These are phyloP conservation scores for Griposia aprilina DNA, from an alignment of 2,888 invertebrate genomes.

Conservation along the genomic window DNA sequence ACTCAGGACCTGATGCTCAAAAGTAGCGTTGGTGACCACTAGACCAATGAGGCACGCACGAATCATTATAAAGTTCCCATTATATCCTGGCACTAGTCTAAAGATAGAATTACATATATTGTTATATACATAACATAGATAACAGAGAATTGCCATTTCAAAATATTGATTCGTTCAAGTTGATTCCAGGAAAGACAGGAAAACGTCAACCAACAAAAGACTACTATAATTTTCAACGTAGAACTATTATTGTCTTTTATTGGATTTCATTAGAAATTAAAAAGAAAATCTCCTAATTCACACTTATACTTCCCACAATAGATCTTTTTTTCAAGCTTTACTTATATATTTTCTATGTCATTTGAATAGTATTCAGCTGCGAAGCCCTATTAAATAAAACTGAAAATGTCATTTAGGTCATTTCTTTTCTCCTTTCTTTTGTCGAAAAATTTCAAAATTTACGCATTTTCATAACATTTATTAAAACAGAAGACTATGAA, in stretches of 20 bases:
- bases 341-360: too few relatives aligned
- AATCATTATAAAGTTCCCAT: background rate
- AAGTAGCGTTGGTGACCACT: background rate
- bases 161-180: slow-evolving; percentile 1
- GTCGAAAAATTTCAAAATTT: too few relatives aligned
- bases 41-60: background rate
- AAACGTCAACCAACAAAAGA: background rate
- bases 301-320: background rate
- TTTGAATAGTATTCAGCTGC: too few relatives aligned
- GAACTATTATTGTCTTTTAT: background rate
- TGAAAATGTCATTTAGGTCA: too few relatives aligned
- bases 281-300: background rate
- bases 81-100: background rate
- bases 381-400: too few relatives aligned
- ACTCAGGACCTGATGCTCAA: too few relatives aligned
- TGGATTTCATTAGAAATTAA: background rate
- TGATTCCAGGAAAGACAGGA: slow-evolving; percentile 1
- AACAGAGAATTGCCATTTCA: background rate
- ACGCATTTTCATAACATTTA: too few relatives aligned
- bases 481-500: too few relatives aligned
- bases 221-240: background rate
- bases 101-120: background rate
- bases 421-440: too few relatives aligned
- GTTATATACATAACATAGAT: too few relatives aligned
- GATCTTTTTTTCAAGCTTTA: too few relatives aligned